phyloP scores from a whole-genome alignment of 1,140 invertebrate species.

The Macrotrachela quadricornifera region DNA sequence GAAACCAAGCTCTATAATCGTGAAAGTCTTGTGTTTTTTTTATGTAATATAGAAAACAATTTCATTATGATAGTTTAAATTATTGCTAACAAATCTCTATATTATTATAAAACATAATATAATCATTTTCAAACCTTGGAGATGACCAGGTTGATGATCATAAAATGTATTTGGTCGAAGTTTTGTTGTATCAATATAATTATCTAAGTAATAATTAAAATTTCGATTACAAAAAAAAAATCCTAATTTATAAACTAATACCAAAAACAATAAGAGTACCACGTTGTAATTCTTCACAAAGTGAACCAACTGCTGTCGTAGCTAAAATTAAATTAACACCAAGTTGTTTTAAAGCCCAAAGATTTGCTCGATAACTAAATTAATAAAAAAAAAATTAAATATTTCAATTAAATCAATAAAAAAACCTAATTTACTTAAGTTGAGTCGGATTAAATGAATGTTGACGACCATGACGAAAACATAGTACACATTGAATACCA shows the following conservation, averaged over 20 bases:
- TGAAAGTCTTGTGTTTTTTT: too few relatives aligned
- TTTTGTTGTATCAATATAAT: conserved; percentile 30
- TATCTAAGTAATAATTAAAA: neutral
- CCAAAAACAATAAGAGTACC: conserved; percentile 57
- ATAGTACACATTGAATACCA: conserved; percentile 51
- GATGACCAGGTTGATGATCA: conserved; percentile 34
- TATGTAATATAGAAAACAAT: too few relatives aligned
- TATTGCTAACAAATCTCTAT: too few relatives aligned
- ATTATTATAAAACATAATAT: too few relatives aligned
- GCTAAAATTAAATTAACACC: conserved; percentile 80
- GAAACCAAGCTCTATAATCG: too few relatives aligned
- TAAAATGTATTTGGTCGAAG: conserved; percentile 62
- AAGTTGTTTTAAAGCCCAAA: conserved; percentile 64
- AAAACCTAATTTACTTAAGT: conserved; percentile 40
- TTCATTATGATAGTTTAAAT: too few relatives aligned
- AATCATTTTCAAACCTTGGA: too few relatives aligned
- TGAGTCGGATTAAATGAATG: conserved; percentile 57
- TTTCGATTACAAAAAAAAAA: too few relatives aligned
- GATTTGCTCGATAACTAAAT: conserved; percentile 69
- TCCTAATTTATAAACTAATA: too few relatives aligned
- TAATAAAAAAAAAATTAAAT: too few relatives aligned
- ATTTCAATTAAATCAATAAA: too few relatives aligned
- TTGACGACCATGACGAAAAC: conserved; percentile 55
- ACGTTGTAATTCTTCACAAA: conserved; percentile 60
- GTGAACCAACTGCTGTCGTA: conserved; percentile 71